Conservation (phyloP, 2,888 invertebrate genomes). For the Drosophila borealis region DNA sequence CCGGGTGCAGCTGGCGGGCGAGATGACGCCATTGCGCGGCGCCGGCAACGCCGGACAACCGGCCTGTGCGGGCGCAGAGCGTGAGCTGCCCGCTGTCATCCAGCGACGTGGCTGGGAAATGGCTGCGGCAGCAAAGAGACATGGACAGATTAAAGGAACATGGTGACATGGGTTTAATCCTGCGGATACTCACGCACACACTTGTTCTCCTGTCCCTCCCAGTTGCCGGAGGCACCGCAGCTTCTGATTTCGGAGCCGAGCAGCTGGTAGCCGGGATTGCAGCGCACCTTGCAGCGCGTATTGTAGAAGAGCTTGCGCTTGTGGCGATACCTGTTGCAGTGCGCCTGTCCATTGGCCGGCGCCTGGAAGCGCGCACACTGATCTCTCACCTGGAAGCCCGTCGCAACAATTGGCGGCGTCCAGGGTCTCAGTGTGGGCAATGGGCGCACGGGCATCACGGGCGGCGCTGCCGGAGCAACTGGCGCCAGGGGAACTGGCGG, state of each 20-base stretch:
- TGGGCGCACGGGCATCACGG: conserved; percentile 25
- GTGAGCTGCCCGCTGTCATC: not conserved
- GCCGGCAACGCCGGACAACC: conserved; percentile 85
- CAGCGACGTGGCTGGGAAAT: conserved; percentile 13
- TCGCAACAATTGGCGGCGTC: not conserved
- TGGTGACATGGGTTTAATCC: too few relatives aligned
- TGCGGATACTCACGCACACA: conserved; percentile 86
- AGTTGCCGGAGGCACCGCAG: conserved; percentile 86
- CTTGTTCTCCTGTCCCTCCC: conserved; percentile 85
- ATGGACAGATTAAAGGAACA: not conserved
- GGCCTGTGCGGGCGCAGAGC: conserved; percentile 63
- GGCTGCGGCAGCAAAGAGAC: not conserved
- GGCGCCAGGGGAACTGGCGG: not conserved
- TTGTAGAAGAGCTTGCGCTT: conserved; percentile 83
- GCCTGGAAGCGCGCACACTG: conserved; percentile 79
- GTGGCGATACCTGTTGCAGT: conserved; percentile 83
- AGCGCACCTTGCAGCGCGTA: conserved; percentile 83
- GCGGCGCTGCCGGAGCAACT: not conserved
- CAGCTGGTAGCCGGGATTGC: conserved; percentile 86
- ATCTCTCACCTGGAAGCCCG: conserved; percentile 71
- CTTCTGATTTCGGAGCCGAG: conserved; percentile 86
- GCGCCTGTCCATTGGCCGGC: conserved; percentile 81
- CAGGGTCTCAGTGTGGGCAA: conserved; percentile 23
- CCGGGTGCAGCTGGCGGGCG: conserved; percentile 86
- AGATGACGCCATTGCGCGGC: conserved; percentile 86